Evolutionary conservation across 2,113 vertebrate species (phyloP), one percentile per base, ranked within the genome.

Genomic region (Sebastes fasciatus): DNA sequence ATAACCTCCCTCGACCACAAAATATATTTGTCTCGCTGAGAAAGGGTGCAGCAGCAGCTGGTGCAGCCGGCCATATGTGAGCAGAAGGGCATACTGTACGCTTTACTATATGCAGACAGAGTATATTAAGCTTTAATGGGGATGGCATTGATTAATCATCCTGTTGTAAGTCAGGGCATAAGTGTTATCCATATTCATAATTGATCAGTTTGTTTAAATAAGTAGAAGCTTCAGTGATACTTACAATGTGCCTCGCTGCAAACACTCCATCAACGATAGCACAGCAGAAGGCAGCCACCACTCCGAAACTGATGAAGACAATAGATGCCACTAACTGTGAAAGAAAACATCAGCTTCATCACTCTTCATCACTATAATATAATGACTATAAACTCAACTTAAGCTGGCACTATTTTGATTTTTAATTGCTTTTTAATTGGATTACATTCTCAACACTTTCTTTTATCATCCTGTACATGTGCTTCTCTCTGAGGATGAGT

Each of bases 251-350:
- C 92, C 98, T 97, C 67, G 98, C 97, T 83, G 98, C 98, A 95
- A 99, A 99, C 78, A 99, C 97, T 5, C 98, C 98, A 0, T 99
- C 98, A 2, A 99, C 98, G 65, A 99, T 99, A 77, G 98, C 98
- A 84, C 98, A 99, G 92, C 98, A 99, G 92, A 99, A 99, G 1
- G 98, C 97, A 1, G 98, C 98, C 68, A 99, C 97, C 92, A 99
- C 98, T 0, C 98, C 98, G 63, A 99, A 99, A 92, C 97, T 99
- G 96, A 99, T 99, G 93, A 99, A 99, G 89, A 99, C 97, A 1
- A 99, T 99, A 43, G 98, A 99, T 51, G 98, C 98, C 91, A 99
- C 98, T 88, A 99, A 94, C 98, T 99, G 96, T 55, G 84, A 80
- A 66, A 46, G 57, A 71, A 83, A 60, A 79, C 52, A 12, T 72